Evolutionary conservation across 2,888 invertebrate genomes (phyloP).

Genomic region (Tetrapedia diversipes): DNA sequence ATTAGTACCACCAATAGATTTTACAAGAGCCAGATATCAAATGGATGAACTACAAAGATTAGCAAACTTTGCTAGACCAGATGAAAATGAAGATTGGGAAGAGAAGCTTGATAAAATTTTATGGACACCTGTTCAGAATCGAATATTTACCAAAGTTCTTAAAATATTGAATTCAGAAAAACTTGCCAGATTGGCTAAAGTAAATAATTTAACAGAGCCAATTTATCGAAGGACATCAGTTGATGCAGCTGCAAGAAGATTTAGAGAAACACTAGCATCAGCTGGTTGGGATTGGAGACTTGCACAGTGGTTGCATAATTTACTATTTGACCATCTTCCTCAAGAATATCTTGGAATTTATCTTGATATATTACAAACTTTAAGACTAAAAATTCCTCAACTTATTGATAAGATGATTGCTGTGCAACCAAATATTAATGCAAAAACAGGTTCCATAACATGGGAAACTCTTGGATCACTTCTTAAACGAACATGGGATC

Average conservation of each 20-base stretch:
- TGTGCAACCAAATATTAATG: conserved; percentile 83
- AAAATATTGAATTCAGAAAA: conserved; percentile 88
- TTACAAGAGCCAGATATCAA: conserved; percentile 85
- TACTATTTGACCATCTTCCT: conserved; percentile 88
- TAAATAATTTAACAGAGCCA: conserved; percentile 86
- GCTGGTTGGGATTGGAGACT: conserved; percentile 89
- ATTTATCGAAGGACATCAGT: conserved; percentile 88
- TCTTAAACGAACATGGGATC: conserved; percentile 90
- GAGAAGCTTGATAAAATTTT: conserved; percentile 85
- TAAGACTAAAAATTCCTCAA: conserved; percentile 88
- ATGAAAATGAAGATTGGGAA: conserved; percentile 88
- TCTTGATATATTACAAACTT: conserved; percentile 89
- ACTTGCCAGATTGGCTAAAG: conserved; percentile 86
- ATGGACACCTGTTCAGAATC: conserved; percentile 87
- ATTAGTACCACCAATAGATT: conserved; percentile 85
- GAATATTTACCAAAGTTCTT: conserved; percentile 87
- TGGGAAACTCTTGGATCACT: conserved; percentile 87
- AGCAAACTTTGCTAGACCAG: conserved; percentile 85
- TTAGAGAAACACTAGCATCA: conserved; percentile 88
- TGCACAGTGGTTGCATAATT: conserved; percentile 90
- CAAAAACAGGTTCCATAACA: conserved; percentile 83
- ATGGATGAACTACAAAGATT: conserved; percentile 90
- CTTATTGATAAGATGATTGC: conserved; percentile 90
- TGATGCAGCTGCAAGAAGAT: conserved; percentile 87
- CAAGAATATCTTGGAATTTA: conserved; percentile 88